phyloP scores from a whole-genome alignment of 2,797 vertebrate species.

The Acanthornis magna region DNA sequence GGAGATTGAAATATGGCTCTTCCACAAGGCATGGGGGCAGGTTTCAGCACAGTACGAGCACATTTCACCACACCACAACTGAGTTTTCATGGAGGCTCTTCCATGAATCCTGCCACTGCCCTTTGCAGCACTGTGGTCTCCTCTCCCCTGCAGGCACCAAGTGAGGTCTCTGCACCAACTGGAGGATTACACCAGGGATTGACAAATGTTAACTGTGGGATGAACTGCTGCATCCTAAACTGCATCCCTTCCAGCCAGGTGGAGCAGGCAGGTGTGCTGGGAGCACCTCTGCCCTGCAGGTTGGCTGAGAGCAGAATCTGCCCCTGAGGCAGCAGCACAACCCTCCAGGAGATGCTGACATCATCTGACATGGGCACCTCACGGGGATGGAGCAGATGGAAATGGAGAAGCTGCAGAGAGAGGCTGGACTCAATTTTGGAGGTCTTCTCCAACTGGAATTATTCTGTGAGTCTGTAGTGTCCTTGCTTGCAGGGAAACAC shows the following conservation, averaged over 20 bases:
- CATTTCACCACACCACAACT: accelerated
- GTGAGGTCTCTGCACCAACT: neutral
- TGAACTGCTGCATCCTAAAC: neutral
- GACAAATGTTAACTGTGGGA: neutral
- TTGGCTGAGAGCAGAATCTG: neutral
- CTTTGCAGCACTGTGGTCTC: neutral
- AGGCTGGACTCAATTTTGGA: neutral
- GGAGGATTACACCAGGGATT: neutral
- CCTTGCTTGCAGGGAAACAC: neutral
- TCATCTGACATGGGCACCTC: accelerated
- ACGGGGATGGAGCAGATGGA: neutral
- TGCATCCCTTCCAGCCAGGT: neutral
- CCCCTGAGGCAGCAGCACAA: neutral
- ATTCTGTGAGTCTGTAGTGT: neutral
- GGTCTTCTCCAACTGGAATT: neutral
- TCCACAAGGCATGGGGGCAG: neutral
- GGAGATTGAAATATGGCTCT: neutral
- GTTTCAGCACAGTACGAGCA: neutral
- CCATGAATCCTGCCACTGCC: neutral
- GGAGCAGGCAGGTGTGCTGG: neutral
- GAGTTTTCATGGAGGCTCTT: neutral
- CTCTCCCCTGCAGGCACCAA: neutral
- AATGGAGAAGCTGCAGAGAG: neutral
- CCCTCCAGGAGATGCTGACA: neutral
- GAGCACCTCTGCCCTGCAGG: neutral